A percentile compares a stretch with the other conserved stretches of the same genome.
phyloP scores from a whole-genome alignment of 2,113 vertebrate species.

The Eulemur rufifrons region DNA sequence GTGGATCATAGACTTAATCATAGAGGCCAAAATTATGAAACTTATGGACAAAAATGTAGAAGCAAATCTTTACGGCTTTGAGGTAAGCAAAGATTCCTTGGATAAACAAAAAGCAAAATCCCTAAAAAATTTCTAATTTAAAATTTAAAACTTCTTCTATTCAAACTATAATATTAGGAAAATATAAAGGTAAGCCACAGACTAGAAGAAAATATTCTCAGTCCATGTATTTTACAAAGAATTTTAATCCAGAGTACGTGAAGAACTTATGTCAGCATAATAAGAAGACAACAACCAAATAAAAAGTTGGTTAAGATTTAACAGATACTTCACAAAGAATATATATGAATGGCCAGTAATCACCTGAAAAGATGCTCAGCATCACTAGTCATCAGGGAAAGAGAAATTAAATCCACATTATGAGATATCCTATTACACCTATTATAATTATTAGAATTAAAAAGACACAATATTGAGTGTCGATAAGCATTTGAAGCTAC shows the following conservation, averaged over 20 bases:
- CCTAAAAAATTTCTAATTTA: not conserved
- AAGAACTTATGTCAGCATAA: not conserved
- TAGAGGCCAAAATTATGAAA: not conserved
- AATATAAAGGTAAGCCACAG: not conserved
- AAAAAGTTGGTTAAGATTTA: not conserved
- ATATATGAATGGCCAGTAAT: not conserved
- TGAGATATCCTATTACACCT: not conserved
- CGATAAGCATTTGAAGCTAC: not conserved
- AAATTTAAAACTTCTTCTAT: conserved; percentile 23
- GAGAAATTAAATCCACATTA: not conserved
- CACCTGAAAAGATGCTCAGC: not conserved
- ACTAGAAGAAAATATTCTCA: not conserved
- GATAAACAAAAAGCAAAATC: not conserved
- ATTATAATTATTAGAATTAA: not conserved
- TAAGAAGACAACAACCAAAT: not conserved
- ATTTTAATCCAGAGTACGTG: not conserved
- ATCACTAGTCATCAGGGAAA: not conserved
- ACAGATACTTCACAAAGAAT: not conserved
- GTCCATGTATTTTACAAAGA: not conserved
- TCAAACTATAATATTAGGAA: not conserved
- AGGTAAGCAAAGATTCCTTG: not conserved
- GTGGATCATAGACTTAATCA: not conserved
- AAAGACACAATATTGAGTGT: not conserved
- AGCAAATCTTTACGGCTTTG: not conserved
- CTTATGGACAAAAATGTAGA: not conserved